Base-by-base conservation (phyloP, 2,797 vertebrate genomes). In the Hyperoplus lanceolatus region DNA sequence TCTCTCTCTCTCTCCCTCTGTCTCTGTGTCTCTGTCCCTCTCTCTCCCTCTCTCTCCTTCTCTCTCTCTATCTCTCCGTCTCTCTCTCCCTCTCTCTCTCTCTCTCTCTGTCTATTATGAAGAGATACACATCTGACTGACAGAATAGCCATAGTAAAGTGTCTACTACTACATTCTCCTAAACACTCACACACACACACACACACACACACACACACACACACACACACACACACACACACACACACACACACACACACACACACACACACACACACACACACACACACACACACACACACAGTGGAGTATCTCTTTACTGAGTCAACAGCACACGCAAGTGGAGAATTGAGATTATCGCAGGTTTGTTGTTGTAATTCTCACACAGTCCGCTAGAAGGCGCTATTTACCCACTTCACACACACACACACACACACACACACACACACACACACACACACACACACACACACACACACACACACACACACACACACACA, bases 91-190 rank as follows among this genome's bases (percentile, higher is more conserved):
- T 56, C 67, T 51, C 73, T 62, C 69, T 56, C 59, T 46, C 63
- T 62, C 70, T 57, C 72, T 57, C 73, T 64, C 79, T 80, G 53
- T 83, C 83, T 74, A 88, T 92, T 85, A 90, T 63, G 70, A 71
- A 56, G 79, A 53, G 65, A 91, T 92, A 85, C 90, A 79, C 82
- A 86, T 87, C 82, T 78, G 84, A 89, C 77, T 82, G 72, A 67
- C 68, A 79, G 59, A 86, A 80, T 79, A 77, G 60, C 57, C 50
- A 68, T 70, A 59, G 58, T 74, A 29, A 29, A 29, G 29, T 29
- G 29, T 29, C 29, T 29, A 2, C 29, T 29, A 29, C 3, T 29
- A 29, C 29, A 29, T 29, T 29, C 29, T 29, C 29, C 29, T 29
- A 29, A 29, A 29, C 29, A 29, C 29, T 29, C 2, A 21, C 21